Conservation (phyloP, 2,797 vertebrate species). For the Pyrocephalus nanus region DNA sequence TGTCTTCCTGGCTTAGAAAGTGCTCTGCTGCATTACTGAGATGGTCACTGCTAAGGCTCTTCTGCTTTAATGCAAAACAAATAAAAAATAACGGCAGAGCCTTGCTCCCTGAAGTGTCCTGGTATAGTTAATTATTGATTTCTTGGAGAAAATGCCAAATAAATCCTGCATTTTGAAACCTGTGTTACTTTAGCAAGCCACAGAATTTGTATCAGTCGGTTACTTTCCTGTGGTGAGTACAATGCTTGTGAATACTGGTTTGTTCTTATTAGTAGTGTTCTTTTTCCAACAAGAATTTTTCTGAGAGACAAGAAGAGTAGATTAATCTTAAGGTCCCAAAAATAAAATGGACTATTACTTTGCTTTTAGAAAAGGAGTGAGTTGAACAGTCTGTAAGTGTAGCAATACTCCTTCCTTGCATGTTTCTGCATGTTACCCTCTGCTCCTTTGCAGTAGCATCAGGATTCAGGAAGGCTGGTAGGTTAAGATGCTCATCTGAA, state of each 20-base stretch:
- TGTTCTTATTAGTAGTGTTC: not conserved
- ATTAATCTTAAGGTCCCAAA: not conserved
- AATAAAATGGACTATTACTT: not conserved
- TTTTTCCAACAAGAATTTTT: not conserved
- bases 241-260: not conserved
- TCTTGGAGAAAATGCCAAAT: constrained; percentile 1
- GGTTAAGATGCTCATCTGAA: not conserved
- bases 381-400: not conserved
- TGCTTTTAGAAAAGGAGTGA: not conserved
- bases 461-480: not conserved
- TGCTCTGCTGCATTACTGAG: rapidly evolving
- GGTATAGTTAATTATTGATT: not conserved
- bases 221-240: not conserved
- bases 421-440: not conserved
- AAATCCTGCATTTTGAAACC: not conserved
- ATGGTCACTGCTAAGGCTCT: not conserved
- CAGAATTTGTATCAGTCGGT: not conserved
- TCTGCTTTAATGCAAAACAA: not conserved
- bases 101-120: not conserved
- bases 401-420: not conserved
- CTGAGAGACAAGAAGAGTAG: not conserved
- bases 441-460: not conserved
- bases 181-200: not conserved
- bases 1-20: not conserved
- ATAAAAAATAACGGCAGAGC: not conserved